Evolutionary conservation across 2,888 invertebrate genomes (phyloP), one percentile per base, ranked within the genome.

Genomic region (Ophion slaviceki): DNA sequence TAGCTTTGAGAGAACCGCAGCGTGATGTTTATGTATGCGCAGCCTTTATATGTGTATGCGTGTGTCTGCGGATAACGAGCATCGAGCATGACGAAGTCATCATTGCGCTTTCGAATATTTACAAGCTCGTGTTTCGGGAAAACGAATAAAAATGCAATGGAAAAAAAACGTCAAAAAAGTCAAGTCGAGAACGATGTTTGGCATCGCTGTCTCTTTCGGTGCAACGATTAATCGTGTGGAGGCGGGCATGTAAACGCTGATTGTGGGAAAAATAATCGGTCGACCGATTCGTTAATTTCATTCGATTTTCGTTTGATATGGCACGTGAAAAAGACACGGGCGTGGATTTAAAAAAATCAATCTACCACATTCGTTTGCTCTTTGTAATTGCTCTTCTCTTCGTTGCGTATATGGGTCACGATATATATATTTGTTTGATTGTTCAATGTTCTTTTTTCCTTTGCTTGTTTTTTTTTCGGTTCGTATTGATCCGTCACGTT

Each of bases 401-500:
- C 14, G 11, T 47, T 47, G 14, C 47, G 4, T 14, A 10, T 14
- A 14, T 47, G 2, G 10, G 47, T 14, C 32, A 32, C 32, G 32
- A 32, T 32, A 47, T 14, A 32, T 14, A 47, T 11, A 11, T 14
- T 47, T 14, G 11, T 0, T 14, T 47, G 10, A 3, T 4, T 47
- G 8, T 47, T 47, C 0, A 11, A 3, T 10, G 14, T 32, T 47
- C 10, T 14, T 47, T 14, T 47, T 11, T 47, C 24, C 11, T 75
- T 24, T 8, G 28, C 7, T 61, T 53, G 1, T 62, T 47, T 64
- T 36, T 53, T 78, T 68, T 71, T 40, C 67, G 36, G 74, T 66
- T 67, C 67, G 71, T 72, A 67, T 80, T 61, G 64, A 74, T 74
- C 67, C 68, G 67, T 74, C 61, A 67, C 72, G 59, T 74, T 80